Conservation (phyloP, 2,888 invertebrate genomes). For the Agrochola circellaris region DNA sequence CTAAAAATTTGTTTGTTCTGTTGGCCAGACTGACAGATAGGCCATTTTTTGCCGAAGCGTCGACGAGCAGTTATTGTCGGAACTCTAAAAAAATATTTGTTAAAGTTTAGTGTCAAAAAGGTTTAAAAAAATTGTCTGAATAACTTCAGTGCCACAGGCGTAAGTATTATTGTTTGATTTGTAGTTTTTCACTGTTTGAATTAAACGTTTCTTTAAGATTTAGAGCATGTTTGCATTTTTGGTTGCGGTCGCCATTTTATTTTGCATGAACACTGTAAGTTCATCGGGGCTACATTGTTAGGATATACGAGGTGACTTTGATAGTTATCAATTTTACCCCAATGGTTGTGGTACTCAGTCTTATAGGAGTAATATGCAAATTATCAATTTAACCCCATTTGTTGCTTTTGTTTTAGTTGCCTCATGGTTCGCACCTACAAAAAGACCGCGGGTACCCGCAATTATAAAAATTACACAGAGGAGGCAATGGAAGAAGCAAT, state of each 20-base stretch:
- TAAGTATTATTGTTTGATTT: constrained; percentile 12
- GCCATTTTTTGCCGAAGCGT: not conserved
- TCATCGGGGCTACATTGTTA: too few species aligned
- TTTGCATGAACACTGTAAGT: too few species aligned
- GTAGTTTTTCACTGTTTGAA: not conserved
- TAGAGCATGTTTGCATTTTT: not conserved
- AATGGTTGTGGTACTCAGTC: too few species aligned
- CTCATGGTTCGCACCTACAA: too few species aligned
- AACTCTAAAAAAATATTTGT: not conserved
- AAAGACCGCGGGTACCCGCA: too few species aligned
- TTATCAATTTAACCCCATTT: too few species aligned
- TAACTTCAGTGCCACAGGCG: constrained; percentile 1
- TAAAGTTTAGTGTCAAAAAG: not conserved
- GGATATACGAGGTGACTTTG: not conserved
- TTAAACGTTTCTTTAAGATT: constrained; percentile 1
- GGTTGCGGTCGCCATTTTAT: too few species aligned
- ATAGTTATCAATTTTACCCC: too few species aligned
- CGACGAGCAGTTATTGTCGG: not conserved
- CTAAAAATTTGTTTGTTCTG: not conserved
- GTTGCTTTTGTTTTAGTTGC: too few species aligned
- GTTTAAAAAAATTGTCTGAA: not conserved
- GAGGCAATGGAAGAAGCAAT: constrained; percentile 49
- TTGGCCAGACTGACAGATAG: not conserved
- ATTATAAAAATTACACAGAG: constrained; percentile 8
- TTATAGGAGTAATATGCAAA: too few species aligned